Evolutionary conservation across 2,797 vertebrate genomes (phyloP).

Genomic region (Tympanoctomys barrerae): DNA sequence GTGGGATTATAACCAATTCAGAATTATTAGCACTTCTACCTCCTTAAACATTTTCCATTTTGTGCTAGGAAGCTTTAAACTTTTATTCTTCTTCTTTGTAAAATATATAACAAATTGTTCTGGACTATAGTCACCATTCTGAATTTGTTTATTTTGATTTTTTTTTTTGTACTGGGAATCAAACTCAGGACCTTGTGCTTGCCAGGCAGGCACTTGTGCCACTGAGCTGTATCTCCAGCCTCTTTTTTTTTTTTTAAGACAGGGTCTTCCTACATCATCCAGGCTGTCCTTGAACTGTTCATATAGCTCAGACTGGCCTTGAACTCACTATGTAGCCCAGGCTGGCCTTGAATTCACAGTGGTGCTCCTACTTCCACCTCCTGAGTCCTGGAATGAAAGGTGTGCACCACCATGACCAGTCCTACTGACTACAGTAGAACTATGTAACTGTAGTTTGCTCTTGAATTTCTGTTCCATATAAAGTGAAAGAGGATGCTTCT

Average conservation of each 20-base stretch:
- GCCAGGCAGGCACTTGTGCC: too few species aligned
- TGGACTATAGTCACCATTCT: background rate
- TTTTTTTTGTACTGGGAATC: background rate
- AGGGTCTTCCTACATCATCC: background rate
- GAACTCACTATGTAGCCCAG: background rate
- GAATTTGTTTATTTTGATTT: background rate
- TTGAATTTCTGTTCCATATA: slow-evolving; percentile 11
- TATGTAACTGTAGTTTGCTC: background rate
- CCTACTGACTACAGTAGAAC: background rate
- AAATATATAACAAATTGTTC: background rate
- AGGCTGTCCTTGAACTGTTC: background rate
- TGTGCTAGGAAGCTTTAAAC: background rate
- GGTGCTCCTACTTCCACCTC: background rate
- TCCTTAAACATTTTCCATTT: background rate
- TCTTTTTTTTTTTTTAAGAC: background rate
- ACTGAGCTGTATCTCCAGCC: too few species aligned
- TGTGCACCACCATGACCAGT: background rate
- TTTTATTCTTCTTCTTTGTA: background rate
- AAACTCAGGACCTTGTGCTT: too few species aligned
- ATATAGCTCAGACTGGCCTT: background rate
- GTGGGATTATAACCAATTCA: background rate
- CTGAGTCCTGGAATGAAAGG: background rate
- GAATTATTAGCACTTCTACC: background rate
- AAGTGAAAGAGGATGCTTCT: background rate
- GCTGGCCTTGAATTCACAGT: background rate